Evolutionary conservation across 2,113 vertebrate genomes (phyloP).

Genomic region (Prinia subflava): DNA sequence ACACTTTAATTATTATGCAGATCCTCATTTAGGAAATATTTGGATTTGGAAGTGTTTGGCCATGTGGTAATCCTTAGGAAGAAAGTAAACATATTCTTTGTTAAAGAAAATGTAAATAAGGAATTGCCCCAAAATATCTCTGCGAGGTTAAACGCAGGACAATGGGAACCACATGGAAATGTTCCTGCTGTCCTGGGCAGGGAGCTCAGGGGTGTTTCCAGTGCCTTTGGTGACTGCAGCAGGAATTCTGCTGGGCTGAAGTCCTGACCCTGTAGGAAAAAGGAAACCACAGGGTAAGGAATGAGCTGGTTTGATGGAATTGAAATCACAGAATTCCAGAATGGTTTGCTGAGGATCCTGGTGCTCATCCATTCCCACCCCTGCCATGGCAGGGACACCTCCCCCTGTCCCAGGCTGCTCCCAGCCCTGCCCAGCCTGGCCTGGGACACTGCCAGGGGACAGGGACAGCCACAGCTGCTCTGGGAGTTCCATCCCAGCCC

Average conservation of each 20-base stretch:
- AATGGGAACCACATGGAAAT: conserved; percentile 76
- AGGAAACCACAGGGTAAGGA: conserved; percentile 8
- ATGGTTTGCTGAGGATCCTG: not conserved
- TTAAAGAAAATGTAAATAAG: conserved; percentile 76
- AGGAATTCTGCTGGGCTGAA: not conserved
- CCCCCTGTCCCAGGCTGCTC: not conserved
- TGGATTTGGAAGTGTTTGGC: conserved; percentile 77
- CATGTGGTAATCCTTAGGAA: conserved; percentile 77
- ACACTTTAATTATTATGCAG: conserved; percentile 56
- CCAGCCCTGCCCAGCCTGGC: too few species aligned
- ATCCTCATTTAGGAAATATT: conserved; percentile 65
- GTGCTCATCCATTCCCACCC: rapidly evolving
- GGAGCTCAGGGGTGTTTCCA: not conserved
- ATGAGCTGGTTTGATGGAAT: conserved; percentile 34
- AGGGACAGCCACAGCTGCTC: not conserved
- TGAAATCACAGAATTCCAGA: not conserved
- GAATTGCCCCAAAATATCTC: conserved; percentile 53
- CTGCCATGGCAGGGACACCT: not conserved
- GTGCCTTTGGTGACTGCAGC: not conserved
- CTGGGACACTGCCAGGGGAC: not conserved
- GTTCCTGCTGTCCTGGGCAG: not conserved
- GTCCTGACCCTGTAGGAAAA: rapidly evolving
- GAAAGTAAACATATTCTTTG: conserved; percentile 72
- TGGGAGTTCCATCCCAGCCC: not conserved
- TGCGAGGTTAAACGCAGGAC: conserved; percentile 57